Conservation (phyloP, 2,797 vertebrate species). For the Taeniopygia guttata region DNA sequence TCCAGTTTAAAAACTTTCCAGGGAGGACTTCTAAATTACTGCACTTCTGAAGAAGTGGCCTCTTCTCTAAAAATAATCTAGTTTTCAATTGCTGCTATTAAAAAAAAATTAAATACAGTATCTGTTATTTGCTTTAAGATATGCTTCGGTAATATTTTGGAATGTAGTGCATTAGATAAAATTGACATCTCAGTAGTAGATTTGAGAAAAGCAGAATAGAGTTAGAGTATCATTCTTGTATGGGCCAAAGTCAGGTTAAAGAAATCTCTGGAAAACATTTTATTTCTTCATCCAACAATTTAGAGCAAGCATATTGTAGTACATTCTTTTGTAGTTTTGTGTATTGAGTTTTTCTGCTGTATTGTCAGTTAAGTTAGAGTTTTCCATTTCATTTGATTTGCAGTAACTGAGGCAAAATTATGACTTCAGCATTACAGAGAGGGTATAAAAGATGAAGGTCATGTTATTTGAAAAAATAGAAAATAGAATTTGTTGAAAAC, state of each 20-base stretch:
- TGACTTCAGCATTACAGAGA: background rate
- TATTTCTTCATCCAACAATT: background rate
- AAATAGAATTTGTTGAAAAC: background rate
- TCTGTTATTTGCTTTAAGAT: background rate
- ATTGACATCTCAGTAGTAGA: background rate
- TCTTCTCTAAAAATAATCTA: background rate
- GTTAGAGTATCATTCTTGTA: rapidly evolving
- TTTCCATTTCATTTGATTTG: background rate
- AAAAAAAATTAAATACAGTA: background rate
- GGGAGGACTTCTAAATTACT: background rate
- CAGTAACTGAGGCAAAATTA: background rate
- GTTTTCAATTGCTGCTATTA: background rate
- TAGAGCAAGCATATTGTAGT: background rate
- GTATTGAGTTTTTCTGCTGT: background rate
- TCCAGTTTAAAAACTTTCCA: background rate
- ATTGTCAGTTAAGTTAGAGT: background rate
- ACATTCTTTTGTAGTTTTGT: background rate
- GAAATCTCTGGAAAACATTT: background rate
- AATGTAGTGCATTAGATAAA: background rate
- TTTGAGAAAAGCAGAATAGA: background rate
- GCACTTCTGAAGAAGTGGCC: background rate
- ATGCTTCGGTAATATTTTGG: background rate
- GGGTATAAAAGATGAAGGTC: background rate
- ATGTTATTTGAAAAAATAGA: background rate
- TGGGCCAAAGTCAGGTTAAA: background rate